Evolutionary conservation across 2,888 invertebrate species (phyloP).

Genomic region (Eurytoma adleriae): DNA sequence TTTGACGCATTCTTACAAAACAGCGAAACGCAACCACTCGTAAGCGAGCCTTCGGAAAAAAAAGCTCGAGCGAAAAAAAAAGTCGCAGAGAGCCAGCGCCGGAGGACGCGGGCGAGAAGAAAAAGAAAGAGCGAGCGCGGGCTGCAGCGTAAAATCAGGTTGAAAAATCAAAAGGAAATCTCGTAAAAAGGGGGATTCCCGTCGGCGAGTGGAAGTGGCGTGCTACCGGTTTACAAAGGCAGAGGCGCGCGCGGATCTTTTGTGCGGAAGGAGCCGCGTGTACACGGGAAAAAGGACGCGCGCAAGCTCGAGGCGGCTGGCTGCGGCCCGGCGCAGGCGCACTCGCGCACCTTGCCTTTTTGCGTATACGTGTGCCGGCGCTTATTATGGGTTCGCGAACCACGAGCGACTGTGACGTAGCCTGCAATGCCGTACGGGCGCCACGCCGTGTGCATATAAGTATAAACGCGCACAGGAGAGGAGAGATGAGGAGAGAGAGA

Average conservation of each 20-base stretch:
- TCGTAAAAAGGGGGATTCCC: slow-evolving; percentile 24
- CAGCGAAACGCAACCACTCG: no score
- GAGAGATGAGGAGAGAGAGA: no score
- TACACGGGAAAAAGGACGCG: not conserved
- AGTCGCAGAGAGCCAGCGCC: not conserved
- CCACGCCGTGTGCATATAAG: slow-evolving; percentile 9
- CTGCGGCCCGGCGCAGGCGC: slow-evolving; percentile 29
- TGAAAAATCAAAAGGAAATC: slow-evolving; percentile 46
- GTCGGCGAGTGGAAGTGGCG: slow-evolving; percentile 7
- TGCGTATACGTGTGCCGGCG: not conserved
- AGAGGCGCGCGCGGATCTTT: slow-evolving; percentile 11
- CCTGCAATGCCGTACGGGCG: slow-evolving; percentile 21
- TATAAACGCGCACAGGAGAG: not conserved
- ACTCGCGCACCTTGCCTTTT: not conserved
- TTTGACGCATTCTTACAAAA: no score
- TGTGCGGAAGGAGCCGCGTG: slow-evolving; percentile 11
- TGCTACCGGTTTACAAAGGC: not conserved
- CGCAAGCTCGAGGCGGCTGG: slow-evolving; percentile 15
- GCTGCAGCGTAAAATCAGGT: slow-evolving; percentile 29
- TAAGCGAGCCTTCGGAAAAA: no score
- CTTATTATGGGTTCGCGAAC: slow-evolving; percentile 30
- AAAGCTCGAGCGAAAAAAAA: not conserved
- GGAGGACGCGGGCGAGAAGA: not conserved
- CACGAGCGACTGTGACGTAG: slow-evolving; percentile 14
- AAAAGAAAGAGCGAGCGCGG: not conserved